Evolutionary conservation across 2,888 invertebrate species (phyloP).

Genomic region (Chironomus riparius): DNA sequence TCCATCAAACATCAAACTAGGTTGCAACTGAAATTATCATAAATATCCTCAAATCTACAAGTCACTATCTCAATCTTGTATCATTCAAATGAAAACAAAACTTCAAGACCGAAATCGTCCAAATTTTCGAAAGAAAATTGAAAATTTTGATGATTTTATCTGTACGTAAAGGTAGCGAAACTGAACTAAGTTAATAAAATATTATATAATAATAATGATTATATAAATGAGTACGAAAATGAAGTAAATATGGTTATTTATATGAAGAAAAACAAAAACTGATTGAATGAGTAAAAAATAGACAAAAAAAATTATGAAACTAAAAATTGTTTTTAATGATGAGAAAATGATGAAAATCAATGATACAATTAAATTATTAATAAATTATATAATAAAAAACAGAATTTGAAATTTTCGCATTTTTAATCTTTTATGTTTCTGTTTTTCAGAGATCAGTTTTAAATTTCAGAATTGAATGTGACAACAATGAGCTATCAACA

Average conservation of each 20-base stretch:
- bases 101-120: background rate
- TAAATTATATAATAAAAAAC: slow-evolving; percentile 26
- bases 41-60: too few species aligned
- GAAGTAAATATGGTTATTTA: slow-evolving; percentile 24
- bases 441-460: too few species aligned
- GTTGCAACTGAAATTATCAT: too few species aligned
- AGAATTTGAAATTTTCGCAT: background rate
- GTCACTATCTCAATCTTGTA: background rate
- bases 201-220: background rate
- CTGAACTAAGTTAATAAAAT: slow-evolving; percentile 8
- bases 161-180: too few species aligned
- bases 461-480: too few species aligned
- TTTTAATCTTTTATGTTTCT: too few species aligned
- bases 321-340: slow-evolving; percentile 23
- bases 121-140: too few species aligned
- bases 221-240: slow-evolving; percentile 14
- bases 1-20: too few species aligned
- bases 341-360: background rate
- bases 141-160: too few species aligned
- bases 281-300: background rate
- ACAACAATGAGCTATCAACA: too few species aligned
- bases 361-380: slow-evolving; percentile 26
- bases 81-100: background rate
- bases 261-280: background rate
- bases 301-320: slow-evolving; percentile 1